These are phyloP conservation scores for Pseudorhombus dupliciocellatus DNA, from an alignment of 2,113 vertebrate species.

Conservation along the genomic window DNA sequence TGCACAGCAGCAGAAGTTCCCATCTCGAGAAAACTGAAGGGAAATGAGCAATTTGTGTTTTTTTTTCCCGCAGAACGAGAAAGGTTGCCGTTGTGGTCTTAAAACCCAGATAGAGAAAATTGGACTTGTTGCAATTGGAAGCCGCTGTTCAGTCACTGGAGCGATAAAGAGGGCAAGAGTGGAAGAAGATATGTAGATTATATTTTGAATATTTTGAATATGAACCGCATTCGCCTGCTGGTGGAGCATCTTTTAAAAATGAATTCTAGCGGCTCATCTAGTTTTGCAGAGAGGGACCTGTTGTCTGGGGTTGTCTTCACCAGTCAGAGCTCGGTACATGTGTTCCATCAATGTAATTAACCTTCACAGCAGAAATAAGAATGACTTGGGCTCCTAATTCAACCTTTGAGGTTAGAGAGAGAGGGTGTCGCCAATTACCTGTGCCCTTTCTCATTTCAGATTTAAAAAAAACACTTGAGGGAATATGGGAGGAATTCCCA, in stretches of 20 bases:
- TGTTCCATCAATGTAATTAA: background rate
- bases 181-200: background rate
- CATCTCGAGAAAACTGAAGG: slow-evolving; percentile 17
- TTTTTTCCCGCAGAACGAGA: slow-evolving; percentile 11
- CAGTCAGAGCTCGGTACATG: background rate
- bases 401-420: background rate
- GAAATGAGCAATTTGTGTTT: slow-evolving; percentile 14
- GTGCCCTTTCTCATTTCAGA: background rate
- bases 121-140: background rate
- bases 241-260: background rate
- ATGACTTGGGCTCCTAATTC: background rate
- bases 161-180: background rate
- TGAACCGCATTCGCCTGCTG: background rate
- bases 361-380: background rate
- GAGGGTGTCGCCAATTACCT: background rate
- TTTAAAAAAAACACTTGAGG: background rate
- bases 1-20: slow-evolving; percentile 35
- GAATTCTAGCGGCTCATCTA: background rate
- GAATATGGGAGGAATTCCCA: background rate
- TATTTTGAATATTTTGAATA: slow-evolving; percentile 16
- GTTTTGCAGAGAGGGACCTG: background rate
- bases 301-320: background rate
- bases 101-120: slow-evolving; percentile 5
- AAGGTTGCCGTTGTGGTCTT: slow-evolving; percentile 14
- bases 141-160: background rate